Evolutionary conservation across 1,140 invertebrate genomes (phyloP), one percentile per base, ranked within the genome.

Genomic region (Drosophila sproati): DNA sequence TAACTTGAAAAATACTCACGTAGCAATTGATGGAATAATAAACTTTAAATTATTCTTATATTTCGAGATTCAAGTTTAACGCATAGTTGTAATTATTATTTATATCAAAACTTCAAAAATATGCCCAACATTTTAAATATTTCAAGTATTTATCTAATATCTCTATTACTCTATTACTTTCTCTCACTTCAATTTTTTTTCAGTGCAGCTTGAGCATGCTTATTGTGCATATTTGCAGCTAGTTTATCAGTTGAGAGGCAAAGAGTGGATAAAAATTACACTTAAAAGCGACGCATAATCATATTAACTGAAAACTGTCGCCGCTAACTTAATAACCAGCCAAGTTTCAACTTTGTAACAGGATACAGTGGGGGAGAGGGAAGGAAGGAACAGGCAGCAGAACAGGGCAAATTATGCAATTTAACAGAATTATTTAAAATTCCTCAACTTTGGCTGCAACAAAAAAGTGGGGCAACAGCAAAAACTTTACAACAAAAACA

Each of bases 391-490:
- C 8, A 5, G 61, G 43, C 64, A 6, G 80, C 72, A 62, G 63
- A 69, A 66, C 82, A 77, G 63, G 75, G 64, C 80, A 85, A 73
- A 81, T 89, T 88, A 89, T 85, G 86, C 77, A 88, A 89, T 89
- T 85, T 85, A 85, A 88, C 68, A 78, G 66, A 88, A 89, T 88
- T 88, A 89, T 88, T 88, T 88, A 88, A 88, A 88, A 85, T 90
- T 89, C 77, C 45, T 56, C 56, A 88, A 88, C 80, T 87, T 87
- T 68, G 64, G 59, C 55, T 48, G 54, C 10, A 8, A 47, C 66
- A 43, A 56, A 57, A 62, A 87, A 88, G 62, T 87, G 77, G 83
- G 75, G 61, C 75, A 87, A 71, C 57, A 78, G 52, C 43, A 64
- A 67, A 85, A 88, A 88, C 77, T 85, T 89, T 85, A 43, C 45